Base-by-base conservation (phyloP, 1,140 invertebrate genomes). In the Wasmannia auropunctata region DNA sequence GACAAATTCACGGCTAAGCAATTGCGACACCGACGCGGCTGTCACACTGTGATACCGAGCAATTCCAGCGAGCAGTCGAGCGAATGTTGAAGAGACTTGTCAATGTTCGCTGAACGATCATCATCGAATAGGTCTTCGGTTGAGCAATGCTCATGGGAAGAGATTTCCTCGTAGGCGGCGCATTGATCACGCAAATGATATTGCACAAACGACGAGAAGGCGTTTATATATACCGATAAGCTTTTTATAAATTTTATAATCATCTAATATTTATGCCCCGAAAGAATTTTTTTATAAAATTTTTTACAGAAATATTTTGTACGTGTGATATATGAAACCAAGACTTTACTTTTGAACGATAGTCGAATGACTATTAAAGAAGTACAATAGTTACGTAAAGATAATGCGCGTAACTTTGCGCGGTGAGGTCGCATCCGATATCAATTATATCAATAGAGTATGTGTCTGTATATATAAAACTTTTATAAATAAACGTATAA, bases 21-120 rank as follows among this genome's bases (percentile, higher is more conserved):
- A 8, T 11, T 88, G 14, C 81, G 92, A 54, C 83, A 92, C 63
- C 89, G 87, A 54, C 90, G 92, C 3, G 90, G 90, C 4, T 92
- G 91, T 79, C 92, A 92, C 62, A 92, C 92, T 8, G 91, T 91
- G 1, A 90, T 93, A 67, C 92, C 92, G 0, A 88, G 81, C 40
- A 92, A 92, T 65, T 92, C 83, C 11, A 92, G 88, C 69, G 92
- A 93, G 51, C 91, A 91, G 51, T 93, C 91, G 28, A 92, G 85
- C 51, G 88, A 74, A 54, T 92, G 87, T 54, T 92, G 81, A 91
- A 81, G 14, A 10, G 14, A 81, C 31, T n/a, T 28, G 65, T 81
- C 65, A 60, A 7, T 46, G 54, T 46, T 86, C 25, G 25, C 22
- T 25, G 60, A 76, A 49, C 14, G n/a, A 19, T 37, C 22, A 1